phyloP scores from a whole-genome alignment of 1,140 invertebrate genomes.

The Drosophila nikananu region DNA sequence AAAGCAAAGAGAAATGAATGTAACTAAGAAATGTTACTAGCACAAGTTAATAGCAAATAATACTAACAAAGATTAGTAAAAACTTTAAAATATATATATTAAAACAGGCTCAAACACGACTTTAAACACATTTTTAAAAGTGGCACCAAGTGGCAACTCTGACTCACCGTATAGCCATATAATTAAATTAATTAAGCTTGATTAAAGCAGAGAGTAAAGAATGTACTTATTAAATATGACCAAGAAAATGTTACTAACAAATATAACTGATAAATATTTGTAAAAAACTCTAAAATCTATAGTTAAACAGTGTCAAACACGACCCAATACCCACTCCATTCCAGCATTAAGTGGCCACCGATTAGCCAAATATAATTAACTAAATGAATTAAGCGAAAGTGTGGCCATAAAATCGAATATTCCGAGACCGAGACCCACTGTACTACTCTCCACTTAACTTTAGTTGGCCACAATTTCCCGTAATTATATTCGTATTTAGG shows the following conservation, averaged over 20 bases:
- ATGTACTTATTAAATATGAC: neutral
- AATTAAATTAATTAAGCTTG: neutral
- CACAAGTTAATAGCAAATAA: neutral
- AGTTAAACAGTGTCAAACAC: neutral
- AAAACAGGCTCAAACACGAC: neutral
- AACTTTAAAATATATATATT: too few species aligned
- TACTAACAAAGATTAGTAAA: neutral
- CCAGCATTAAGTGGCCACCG: neutral
- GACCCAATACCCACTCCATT: neutral
- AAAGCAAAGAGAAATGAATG: neutral
- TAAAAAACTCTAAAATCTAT: too few species aligned
- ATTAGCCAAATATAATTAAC: neutral
- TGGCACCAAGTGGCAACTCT: neutral
- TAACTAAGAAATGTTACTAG: neutral
- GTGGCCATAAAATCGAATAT: neutral
- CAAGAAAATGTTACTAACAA: neutral
- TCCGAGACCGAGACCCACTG: slow-evolving; percentile 1
- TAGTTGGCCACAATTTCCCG: slow-evolving; percentile 32
- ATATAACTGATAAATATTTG: neutral
- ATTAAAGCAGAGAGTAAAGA: neutral
- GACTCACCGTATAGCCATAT: neutral
- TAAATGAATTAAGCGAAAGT: neutral
- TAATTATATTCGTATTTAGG: slow-evolving; percentile 62
- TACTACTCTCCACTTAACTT: slow-evolving; percentile 26
- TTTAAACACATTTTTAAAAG: neutral